Base-by-base conservation (phyloP, 2,113 vertebrate species). In the Sterna hirundo region DNA sequence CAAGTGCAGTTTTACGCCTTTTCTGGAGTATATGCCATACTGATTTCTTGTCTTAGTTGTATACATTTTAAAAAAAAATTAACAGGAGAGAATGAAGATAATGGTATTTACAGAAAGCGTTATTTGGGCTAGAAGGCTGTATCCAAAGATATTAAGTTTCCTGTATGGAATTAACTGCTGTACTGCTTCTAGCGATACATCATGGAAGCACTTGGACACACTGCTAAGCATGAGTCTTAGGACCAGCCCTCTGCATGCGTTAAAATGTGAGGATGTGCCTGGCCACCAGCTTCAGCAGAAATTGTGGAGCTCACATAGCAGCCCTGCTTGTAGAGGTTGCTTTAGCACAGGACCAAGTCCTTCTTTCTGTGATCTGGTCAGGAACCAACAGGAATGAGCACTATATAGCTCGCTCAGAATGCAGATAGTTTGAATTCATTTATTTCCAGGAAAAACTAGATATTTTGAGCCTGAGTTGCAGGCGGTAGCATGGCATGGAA, bases 261-360 rank as follows among this genome's bases (percentile, higher is more conserved):
- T 68, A 21, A 42, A 49, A 36, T 62, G 34, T 0, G 0, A 46
- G 40, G 52, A 36, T 0, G 0, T 40, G 18, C 6, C 34, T 34
- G 36, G 64, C 29, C 57, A 36, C 25, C 36, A 46, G 16, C 29
- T 47, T 57, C 52, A 13, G 26, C 29, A 27, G 70, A 22, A 72
- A 18, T 15, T 42, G 25, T 34, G 29, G 58, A 44, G 17, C 54
- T 69, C 20, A 10, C 10, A 1, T 18, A 74, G 29, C 44, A 65
- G n/a, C 65, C 19, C 30, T 27, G 10, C 55, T 44, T 47, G 22
- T 42, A 47, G 38, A 42, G 10, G 36, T 81, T 47, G 8, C 25
- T 77, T 66, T 40, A n/a, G 51, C 14, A 3, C 15, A 36, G 30
- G 11, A 74, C 21, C 1, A 0, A 5, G 26, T 42, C 15, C 10